A percentile compares a stretch with the other conserved stretches of the same genome.
Evolutionary conservation across 2,888 invertebrate species (phyloP).

Genomic region (Eupithecia dodoneata): DNA sequence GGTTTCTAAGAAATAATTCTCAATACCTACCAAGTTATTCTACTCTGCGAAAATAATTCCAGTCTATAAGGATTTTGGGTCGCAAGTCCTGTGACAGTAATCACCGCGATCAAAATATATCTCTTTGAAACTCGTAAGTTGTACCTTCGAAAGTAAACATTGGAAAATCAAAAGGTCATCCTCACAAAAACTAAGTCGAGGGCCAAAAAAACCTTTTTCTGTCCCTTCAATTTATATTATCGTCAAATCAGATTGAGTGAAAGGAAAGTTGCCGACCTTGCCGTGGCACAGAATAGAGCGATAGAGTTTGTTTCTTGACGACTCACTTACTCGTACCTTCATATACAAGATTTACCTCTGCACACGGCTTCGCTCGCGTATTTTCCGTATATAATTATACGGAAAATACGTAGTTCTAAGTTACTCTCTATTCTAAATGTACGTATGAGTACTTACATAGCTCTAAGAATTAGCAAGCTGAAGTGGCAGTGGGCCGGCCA

Average conservation of each 20-base stretch:
- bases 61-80: not conserved
- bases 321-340: not conserved
- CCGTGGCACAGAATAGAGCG: not conserved
- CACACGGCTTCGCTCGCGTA: no score
- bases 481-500: no score
- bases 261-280: slow-evolving; percentile 37
- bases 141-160: slow-evolving; percentile 7
- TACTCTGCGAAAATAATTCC: not conserved
- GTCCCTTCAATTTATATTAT: slow-evolving; percentile 43
- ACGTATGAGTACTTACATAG: no score
- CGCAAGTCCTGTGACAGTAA: not conserved
- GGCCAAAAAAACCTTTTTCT: slow-evolving; percentile 7
- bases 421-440: no score
- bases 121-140: not conserved
- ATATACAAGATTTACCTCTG: not conserved
- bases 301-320: not conserved
- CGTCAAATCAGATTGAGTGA: slow-evolving; percentile 42
- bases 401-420: no score
- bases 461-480: no score
- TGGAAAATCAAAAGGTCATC: slow-evolving; percentile 10
- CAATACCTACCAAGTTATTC: not conserved
- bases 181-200: slow-evolving; percentile 20
- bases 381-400: no score
- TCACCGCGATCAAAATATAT: not conserved
- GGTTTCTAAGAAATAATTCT: not conserved